Conservation (phyloP, 2,113 vertebrate genomes). For the Potamarius usumacintae region DNA sequence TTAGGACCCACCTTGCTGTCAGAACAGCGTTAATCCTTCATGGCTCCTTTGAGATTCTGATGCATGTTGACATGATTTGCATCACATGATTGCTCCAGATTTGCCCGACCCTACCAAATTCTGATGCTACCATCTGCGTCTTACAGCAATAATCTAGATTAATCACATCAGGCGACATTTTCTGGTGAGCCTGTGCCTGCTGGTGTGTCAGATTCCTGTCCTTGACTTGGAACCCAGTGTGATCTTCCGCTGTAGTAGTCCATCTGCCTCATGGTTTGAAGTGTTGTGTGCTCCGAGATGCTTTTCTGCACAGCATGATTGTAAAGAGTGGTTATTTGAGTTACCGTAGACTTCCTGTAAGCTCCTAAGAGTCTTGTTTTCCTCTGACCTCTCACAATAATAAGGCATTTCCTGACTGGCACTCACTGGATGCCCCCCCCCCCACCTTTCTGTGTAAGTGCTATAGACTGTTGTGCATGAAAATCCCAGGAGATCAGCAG, state of each 20-base stretch:
- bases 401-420: background rate
- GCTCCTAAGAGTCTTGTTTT: background rate
- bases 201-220: background rate
- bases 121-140: background rate
- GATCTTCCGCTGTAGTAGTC: background rate
- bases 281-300: background rate
- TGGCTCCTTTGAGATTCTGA: background rate
- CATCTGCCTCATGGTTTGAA: background rate
- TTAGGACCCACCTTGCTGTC: background rate
- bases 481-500: background rate
- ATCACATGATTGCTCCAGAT: too few species aligned
- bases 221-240: background rate
- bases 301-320: background rate
- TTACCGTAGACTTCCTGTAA: background rate
- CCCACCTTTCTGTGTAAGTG: background rate
- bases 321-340: background rate
- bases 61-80: background rate
- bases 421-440: background rate
- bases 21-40: background rate
- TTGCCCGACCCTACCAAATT: background rate
- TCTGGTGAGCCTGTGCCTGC: background rate
- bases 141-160: background rate
- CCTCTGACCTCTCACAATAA: background rate
- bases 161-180: background rate
- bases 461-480: background rate